Conservation (phyloP, 2,797 vertebrate genomes). For the Morus bassanus region DNA sequence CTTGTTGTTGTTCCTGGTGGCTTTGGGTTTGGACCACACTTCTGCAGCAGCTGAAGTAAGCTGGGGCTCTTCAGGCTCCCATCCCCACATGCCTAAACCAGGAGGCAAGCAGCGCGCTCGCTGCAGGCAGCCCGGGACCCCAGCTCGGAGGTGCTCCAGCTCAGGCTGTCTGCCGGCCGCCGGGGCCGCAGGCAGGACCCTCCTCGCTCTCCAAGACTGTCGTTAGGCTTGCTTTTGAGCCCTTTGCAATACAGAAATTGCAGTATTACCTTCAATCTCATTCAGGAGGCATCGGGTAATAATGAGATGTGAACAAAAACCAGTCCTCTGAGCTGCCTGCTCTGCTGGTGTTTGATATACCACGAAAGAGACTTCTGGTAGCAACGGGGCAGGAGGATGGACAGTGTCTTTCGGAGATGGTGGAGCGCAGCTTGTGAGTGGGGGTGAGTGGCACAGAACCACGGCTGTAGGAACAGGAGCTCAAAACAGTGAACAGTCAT, state of each 20-base stretch:
- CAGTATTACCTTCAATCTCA: neutral
- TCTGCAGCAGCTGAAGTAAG: neutral
- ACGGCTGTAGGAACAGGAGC: neutral
- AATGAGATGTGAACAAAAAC: neutral
- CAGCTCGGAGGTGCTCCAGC: neutral
- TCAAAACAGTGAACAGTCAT: no score
- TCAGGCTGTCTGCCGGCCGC: neutral
- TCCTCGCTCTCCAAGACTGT: neutral
- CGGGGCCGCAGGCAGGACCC: neutral
- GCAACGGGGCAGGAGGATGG: neutral
- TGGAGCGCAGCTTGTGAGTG: neutral
- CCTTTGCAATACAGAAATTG: neutral
- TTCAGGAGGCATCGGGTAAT: neutral
- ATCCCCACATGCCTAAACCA: accelerated
- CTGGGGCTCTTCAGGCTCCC: neutral
- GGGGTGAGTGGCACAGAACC: neutral
- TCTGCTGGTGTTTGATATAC: neutral
- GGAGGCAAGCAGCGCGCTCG: neutral
- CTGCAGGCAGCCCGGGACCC: neutral
- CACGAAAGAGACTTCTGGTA: no score
- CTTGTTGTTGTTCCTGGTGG: neutral
- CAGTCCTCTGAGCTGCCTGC: neutral
- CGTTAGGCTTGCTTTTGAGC: neutral
- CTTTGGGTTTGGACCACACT: neutral
- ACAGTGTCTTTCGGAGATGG: neutral